Conservation (phyloP, 2,797 vertebrate species). For the Aratinga solstitialis region DNA sequence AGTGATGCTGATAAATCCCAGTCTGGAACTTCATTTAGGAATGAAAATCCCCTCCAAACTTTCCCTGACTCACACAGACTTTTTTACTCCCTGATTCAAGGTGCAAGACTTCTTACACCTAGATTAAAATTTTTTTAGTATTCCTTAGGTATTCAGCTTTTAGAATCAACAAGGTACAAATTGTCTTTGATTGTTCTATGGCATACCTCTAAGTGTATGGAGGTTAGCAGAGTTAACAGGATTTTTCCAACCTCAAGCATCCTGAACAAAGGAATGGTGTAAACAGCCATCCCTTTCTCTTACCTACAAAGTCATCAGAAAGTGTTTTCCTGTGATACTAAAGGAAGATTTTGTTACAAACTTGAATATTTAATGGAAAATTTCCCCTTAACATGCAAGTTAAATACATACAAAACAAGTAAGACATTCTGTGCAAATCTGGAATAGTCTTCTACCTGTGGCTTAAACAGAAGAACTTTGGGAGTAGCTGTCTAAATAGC, state of each 20-base stretch:
- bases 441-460: background rate
- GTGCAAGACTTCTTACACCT: background rate
- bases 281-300: background rate
- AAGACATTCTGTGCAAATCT: background rate
- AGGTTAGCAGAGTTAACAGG: background rate
- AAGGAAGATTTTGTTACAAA: background rate
- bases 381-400: background rate
- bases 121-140: background rate
- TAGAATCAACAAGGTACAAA: background rate
- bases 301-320: background rate
- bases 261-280: background rate
- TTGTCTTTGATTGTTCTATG: background rate
- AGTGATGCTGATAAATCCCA: background rate
- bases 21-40: background rate
- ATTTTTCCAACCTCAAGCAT: background rate
- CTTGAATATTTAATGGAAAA: background rate
- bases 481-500: background rate
- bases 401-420: background rate
- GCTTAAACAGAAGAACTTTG: background rate
- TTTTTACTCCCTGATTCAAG: background rate
- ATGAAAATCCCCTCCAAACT: background rate
- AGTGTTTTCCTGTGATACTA: background rate
- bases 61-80: background rate
- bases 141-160: background rate
- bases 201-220: background rate